phyloP scores from a whole-genome alignment of 2,888 invertebrate genomes.

The Cecidostiba fungosa region DNA sequence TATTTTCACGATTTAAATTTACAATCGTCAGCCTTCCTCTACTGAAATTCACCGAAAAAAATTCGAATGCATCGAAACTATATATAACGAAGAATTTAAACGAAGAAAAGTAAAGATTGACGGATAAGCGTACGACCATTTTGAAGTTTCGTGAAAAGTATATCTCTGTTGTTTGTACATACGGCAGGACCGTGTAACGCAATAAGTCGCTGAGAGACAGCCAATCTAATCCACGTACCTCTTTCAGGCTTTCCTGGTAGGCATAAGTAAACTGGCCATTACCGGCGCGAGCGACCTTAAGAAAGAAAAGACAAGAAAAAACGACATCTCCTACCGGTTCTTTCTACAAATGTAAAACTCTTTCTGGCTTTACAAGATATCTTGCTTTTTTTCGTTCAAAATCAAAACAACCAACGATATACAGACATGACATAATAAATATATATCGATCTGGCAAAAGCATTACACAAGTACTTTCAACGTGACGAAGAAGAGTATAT shows the following conservation, averaged over 20 bases:
- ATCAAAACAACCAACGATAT: constrained; percentile 55
- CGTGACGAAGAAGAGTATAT: neutral
- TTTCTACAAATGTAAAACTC: constrained; percentile 48
- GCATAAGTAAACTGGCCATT: constrained; percentile 85
- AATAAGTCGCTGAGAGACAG: constrained; percentile 47
- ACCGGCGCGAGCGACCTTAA: constrained; percentile 85
- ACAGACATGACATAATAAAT: constrained; percentile 54
- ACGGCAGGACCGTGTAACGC: constrained; percentile 65
- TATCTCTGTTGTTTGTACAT: constrained; percentile 57
- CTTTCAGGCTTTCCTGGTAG: constrained; percentile 85
- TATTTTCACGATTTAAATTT: too few species aligned
- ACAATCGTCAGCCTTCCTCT: too few species aligned
- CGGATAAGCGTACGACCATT: neutral
- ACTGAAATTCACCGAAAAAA: neutral
- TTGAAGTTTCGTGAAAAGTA: neutral
- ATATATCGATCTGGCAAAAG: constrained; percentile 42
- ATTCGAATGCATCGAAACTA: neutral
- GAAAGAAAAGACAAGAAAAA: constrained; percentile 82
- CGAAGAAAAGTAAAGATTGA: constrained; percentile 40
- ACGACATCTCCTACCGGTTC: constrained; percentile 76
- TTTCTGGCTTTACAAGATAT: constrained; percentile 32
- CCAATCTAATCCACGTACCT: constrained; percentile 73
- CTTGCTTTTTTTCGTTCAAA: constrained; percentile 12
- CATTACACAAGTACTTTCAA: constrained; percentile 55
- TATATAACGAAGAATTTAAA: too few species aligned